Percentiles rank a stretch among this genome's conserved stretches.
phyloP scores from a whole-genome alignment of 2,113 vertebrate species.

The Paralichthys olivaceus region DNA sequence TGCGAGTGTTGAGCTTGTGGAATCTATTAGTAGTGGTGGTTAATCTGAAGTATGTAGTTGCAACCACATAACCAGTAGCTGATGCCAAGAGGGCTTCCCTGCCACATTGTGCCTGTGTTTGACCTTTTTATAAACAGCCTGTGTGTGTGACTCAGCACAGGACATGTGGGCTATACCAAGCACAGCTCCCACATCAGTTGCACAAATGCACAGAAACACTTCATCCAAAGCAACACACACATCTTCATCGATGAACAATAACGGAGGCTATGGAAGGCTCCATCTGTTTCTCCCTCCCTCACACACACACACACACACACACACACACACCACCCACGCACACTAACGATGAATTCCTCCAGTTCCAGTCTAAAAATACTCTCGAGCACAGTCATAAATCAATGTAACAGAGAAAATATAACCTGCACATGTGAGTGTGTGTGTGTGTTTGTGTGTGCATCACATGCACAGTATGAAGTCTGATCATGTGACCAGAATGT shows the following conservation, averaged over 20 bases:
- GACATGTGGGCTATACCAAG: conserved; percentile 31
- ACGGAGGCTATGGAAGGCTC: conserved; percentile 13
- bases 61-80: conserved; percentile 62
- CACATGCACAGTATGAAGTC: not conserved
- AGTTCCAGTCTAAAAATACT: conserved; percentile 66
- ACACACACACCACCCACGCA: conserved; percentile 31
- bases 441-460: conserved; percentile 4
- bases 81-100: conserved; percentile 11
- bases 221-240: not conserved
- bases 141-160: conserved; percentile 41
- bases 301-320: conserved; percentile 26
- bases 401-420: conserved; percentile 53
- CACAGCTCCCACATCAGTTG: conserved; percentile 14
- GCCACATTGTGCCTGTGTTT: not conserved
- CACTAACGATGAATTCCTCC: conserved; percentile 35
- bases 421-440: conserved; percentile 30
- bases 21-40: conserved; percentile 46
- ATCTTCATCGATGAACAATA: conserved; percentile 23
- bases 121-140: not conserved
- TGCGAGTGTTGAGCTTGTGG: conserved; percentile 29
- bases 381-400: conserved; percentile 65
- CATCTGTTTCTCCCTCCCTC: conserved; percentile 51
- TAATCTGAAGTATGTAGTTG: conserved; percentile 13
- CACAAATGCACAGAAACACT: conserved; percentile 5
- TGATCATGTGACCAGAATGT: conserved; percentile 55